Conservation (phyloP, 2,888 invertebrate genomes). For the Drepana falcataria region DNA sequence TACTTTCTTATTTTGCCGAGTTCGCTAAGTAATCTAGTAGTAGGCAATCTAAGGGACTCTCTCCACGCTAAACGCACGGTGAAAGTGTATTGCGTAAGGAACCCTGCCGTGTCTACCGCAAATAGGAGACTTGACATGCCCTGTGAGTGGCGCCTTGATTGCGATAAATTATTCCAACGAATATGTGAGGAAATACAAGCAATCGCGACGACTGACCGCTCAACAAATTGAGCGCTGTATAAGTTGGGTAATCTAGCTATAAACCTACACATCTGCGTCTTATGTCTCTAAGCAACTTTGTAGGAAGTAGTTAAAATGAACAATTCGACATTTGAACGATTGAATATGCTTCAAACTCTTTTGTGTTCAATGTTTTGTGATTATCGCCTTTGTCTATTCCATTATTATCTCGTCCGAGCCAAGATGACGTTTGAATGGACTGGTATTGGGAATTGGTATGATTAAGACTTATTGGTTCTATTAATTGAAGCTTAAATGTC, state of each 20-base stretch:
- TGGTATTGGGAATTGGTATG: neutral
- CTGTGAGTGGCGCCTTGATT: constrained; percentile 24
- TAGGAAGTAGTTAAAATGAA: neutral
- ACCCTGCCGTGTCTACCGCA: constrained; percentile 56
- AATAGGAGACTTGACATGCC: constrained; percentile 51
- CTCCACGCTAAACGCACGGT: constrained; percentile 57
- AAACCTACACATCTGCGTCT: neutral
- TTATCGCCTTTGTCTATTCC: neutral
- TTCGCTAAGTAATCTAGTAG: constrained; percentile 68
- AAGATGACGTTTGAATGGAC: neutral
- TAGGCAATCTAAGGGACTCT: constrained; percentile 70
- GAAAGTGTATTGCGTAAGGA: constrained; percentile 69
- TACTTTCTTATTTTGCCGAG: constrained; percentile 66
- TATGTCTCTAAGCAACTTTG: neutral
- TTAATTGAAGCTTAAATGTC: neutral
- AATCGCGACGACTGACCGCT: constrained; percentile 22
- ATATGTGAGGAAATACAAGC: constrained; percentile 20
- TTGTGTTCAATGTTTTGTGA: neutral
- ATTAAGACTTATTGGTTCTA: constrained; percentile 1
- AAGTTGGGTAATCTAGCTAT: constrained; percentile 11
- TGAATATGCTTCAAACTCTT: neutral
- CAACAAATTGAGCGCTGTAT: constrained; percentile 27
- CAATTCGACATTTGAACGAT: neutral
- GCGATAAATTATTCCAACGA: constrained; percentile 30
- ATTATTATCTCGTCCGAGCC: neutral